Evolutionary conservation across 2,888 invertebrate genomes (phyloP).

Genomic region (Hypomecis atomaria): DNA sequence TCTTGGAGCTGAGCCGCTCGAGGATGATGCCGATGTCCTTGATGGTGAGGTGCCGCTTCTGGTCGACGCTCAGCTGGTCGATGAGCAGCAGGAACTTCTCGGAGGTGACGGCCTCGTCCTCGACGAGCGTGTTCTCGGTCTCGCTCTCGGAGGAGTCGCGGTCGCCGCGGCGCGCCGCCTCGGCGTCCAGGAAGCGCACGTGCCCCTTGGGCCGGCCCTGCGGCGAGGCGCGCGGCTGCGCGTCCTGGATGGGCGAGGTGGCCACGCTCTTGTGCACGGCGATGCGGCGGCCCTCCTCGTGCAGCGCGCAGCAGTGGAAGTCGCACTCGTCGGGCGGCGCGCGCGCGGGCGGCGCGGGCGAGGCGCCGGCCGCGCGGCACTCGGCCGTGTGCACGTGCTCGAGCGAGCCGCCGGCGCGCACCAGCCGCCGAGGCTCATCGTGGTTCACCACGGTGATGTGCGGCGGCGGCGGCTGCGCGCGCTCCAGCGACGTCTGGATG

Average conservation of each 20-base stretch:
- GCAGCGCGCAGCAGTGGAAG: conserved; percentile 97
- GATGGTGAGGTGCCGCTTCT: conserved; percentile 95
- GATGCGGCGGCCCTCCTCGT: conserved; percentile 96
- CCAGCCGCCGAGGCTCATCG: conserved; percentile 87
- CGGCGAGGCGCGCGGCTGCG: conserved; percentile 87
- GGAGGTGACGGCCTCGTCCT: conserved; percentile 94
- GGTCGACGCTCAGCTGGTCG: conserved; percentile 96
- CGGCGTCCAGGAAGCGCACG: conserved; percentile 94
- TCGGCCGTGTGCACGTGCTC: conserved; percentile 91
- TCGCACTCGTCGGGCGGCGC: conserved; percentile 93
- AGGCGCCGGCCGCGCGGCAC: conserved; percentile 87
- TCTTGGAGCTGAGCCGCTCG: conserved; percentile 96
- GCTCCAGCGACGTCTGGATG: conserved; percentile 90
- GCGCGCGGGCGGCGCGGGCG: conserved; percentile 86
- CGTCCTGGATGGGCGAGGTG: conserved; percentile 95
- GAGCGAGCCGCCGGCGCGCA: conserved; percentile 86
- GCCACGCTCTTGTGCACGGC: conserved; percentile 96
- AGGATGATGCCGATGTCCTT: conserved; percentile 98
- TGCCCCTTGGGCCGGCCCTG: conserved; percentile 90
- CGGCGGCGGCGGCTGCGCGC: conserved; percentile 88
- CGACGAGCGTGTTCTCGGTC: conserved; percentile 96
- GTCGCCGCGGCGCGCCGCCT: conserved; percentile 86
- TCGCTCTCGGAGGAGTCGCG: conserved; percentile 96
- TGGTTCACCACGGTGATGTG: conserved; percentile 98
- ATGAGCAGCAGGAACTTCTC: conserved; percentile 97